Evolutionary conservation across 2,888 invertebrate genomes (phyloP), one percentile per base, ranked within the genome.

Genomic region (Aleiodes alternator): DNA sequence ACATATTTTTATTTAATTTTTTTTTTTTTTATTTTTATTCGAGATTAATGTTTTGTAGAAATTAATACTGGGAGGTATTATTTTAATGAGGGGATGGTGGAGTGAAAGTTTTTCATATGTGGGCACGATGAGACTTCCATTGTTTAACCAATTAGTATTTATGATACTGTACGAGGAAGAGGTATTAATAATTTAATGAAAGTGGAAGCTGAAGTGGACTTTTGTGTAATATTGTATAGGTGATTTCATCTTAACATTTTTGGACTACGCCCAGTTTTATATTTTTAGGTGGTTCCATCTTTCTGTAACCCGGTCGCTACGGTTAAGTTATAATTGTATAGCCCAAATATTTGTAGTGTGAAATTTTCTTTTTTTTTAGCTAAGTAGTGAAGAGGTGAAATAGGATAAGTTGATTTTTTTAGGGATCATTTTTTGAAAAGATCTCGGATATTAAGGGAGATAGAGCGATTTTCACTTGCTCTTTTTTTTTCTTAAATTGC

Each of bases 31-130:
- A 4, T 48, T 11, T 38, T 38, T 7, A 43, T 43, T 43, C 9
- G 9, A 5, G 38, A 38, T 8, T 38, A 38, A 38, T 38, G 8
- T 38, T 38, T 38, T 8, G 38, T 38, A 38, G 3, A 38, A 38
- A 38, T 38, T 38, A 38, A 34, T 34, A 9, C 14, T 31, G 57
- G 55, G 11, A 9, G 57, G 23, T 9, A 57, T 29, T 61, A 53
- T 61, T 72, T 66, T 72, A 72, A 72, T 72, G 66, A 72, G 61
- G 29, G 56, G 38, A 72, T 72, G 66, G 55, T 55, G n/a, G 31
- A 56, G 72, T 64, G 72, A 72, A 72, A 72, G 72, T 34, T 69
- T 69, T 43, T 16, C 48, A 9, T 4, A 64, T 48, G 64, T 64
- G 64, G 64, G 64, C 48, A 43, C 38, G 61, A 61, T 61, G 43